Percentiles rank a stretch among this genome's conserved stretches.
Conservation (phyloP, 2,797 vertebrate species). For the Sebastes nivosus region DNA sequence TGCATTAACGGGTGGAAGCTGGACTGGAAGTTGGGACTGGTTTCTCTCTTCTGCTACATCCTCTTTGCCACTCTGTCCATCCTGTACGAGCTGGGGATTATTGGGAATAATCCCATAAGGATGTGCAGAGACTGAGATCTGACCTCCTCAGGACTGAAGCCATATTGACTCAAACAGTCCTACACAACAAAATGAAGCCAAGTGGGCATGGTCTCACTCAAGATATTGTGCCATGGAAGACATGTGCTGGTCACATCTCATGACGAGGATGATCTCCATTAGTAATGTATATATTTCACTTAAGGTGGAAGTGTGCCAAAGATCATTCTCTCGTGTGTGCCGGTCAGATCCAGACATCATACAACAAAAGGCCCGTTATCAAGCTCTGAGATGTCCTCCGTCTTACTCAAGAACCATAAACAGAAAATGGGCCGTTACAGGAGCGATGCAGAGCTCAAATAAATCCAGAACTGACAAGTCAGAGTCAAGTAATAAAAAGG, state of each 20-base stretch:
- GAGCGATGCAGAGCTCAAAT: background rate
- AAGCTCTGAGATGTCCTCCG: background rate
- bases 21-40: slow-evolving; percentile 90
- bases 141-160: slow-evolving; percentile 27
- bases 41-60: slow-evolving; percentile 89
- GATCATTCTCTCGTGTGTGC: slow-evolving; percentile 6
- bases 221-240: background rate
- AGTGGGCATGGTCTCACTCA: background rate
- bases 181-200: slow-evolving; percentile 24
- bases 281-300: background rate
- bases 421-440: background rate
- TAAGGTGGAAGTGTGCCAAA: slow-evolving; percentile 19
- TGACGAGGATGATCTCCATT: slow-evolving; percentile 4
- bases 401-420: slow-evolving; percentile 19
- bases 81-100: slow-evolving; percentile 94
- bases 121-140: slow-evolving; percentile 84
- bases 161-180: slow-evolving; percentile 4
- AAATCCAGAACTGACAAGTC: slow-evolving; percentile 1
- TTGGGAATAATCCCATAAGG: slow-evolving; percentile 89
- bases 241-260: slow-evolving; percentile 39
- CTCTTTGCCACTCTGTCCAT: slow-evolving; percentile 89
- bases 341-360: background rate
- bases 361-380: background rate
- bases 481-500: slow-evolving; percentile 59
- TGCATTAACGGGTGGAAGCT: slow-evolving; percentile 94